Base-by-base conservation (phyloP, 2,113 vertebrate genomes). In the Trematocara unimaculatum region DNA sequence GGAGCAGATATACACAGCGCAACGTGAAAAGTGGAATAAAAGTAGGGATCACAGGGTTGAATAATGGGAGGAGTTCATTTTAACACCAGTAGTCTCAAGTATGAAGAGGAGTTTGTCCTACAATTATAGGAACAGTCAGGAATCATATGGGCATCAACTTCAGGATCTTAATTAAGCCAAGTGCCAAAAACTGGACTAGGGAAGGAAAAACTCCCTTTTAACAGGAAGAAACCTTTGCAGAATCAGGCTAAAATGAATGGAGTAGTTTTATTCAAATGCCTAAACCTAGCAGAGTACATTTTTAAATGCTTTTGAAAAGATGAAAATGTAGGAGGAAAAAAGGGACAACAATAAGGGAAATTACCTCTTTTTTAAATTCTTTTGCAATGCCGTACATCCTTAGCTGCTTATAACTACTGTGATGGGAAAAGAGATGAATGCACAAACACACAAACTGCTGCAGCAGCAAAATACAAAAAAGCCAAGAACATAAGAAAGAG, bases 11-110 rank as follows among this genome's bases (percentile, higher is more conserved):
- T 58, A 17, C 5, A 78, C 15, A n/a, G 29, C 17, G 20, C 47
- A 54, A 13, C 0, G 4, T 31, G 29, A 18, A 74, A 74, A 49
- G 23, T 49, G 70, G 23, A 49, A 49, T 49, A 0, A 0, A 51
- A 49, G 47, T 49, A 47, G 45, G 23, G 23, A 18, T 31, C 14
- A 17, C 56, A 5, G 8, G 5, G 58, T 11, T 18, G 10, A n/a
- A 77, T 13, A 49, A 49, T 77, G 26, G 26, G 70, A 77, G 33
- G 26, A 77, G 72, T 31, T 49, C 3, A n/a, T 31, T 49, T 77
- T 77, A 31, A 49, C 45, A 15, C 26, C 42, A 47, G 17, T 47
- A 18, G 15, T 13, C 72, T 49, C 2, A 51, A 18, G 42, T 51
- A 18, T 77, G 45, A 31, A 74, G 23, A 18, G 2, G 23, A 72